Percentiles rank a stretch among this genome's conserved stretches.
phyloP scores from a whole-genome alignment of 2,113 vertebrate species.

The Asarcornis scutulata region DNA sequence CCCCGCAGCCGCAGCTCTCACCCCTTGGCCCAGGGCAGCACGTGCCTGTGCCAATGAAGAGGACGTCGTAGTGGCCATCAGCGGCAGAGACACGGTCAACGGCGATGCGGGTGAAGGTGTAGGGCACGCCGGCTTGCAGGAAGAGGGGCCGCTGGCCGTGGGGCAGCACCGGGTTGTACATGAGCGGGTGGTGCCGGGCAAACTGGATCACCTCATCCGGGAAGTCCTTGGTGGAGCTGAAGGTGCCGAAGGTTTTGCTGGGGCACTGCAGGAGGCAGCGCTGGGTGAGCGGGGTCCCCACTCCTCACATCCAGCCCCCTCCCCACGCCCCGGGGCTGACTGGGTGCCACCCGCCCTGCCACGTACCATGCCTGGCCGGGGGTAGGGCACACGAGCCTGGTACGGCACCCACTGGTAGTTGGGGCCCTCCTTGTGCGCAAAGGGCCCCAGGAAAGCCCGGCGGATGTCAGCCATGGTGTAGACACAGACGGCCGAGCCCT shows the following conservation, averaged over 20 bases:
- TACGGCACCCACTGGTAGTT: conserved; percentile 97
- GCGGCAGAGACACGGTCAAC: conserved; percentile 91
- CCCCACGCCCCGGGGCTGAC: not conserved
- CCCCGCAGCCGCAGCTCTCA: not conserved
- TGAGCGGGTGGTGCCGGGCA: conserved; percentile 91
- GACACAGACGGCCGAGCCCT: conserved; percentile 92
- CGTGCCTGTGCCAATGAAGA: conserved; percentile 95
- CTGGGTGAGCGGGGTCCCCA: not conserved
- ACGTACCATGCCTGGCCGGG: conserved; percentile 95
- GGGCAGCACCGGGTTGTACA: conserved; percentile 90
- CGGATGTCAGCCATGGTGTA: conserved; percentile 98
- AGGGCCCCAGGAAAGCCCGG: conserved; percentile 95
- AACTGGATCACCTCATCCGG: conserved; percentile 95
- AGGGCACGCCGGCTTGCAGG: conserved; percentile 84
- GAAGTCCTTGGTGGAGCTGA: conserved; percentile 95
- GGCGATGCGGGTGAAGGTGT: conserved; percentile 87
- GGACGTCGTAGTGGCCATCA: conserved; percentile 93
- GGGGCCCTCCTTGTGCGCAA: conserved; percentile 97
- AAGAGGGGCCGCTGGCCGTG: conserved; percentile 86
- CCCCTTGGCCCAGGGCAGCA: not conserved
- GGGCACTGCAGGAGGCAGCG: conserved; percentile 82
- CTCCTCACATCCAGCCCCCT: not conserved
- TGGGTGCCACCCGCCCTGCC: not conserved
- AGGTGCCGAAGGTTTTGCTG: conserved; percentile 96
- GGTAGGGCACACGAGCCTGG: conserved; percentile 96